Conservation (phyloP, 2,797 vertebrate genomes). For the Schizothorax lantsangensis region DNA sequence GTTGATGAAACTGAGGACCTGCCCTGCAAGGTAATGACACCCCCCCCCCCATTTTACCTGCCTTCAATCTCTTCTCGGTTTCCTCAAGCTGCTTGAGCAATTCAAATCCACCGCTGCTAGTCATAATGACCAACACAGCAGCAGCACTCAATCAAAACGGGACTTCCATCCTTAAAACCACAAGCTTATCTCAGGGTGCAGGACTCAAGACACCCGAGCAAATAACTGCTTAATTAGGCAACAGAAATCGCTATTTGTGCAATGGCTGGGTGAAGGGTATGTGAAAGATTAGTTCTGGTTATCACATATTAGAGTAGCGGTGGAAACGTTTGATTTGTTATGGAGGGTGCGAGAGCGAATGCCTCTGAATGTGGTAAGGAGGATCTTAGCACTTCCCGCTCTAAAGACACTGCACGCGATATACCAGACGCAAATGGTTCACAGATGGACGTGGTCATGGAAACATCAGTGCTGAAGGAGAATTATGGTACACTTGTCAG, state of each 20-base stretch:
- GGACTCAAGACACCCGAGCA: slow-evolving; percentile 18
- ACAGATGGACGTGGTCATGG: slow-evolving; percentile 35
- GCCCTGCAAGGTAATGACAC: slow-evolving; percentile 81
- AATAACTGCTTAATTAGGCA: slow-evolving; percentile 41
- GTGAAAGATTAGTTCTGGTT: slow-evolving; percentile 20
- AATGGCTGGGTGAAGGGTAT: neutral
- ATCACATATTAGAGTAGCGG: slow-evolving; percentile 26
- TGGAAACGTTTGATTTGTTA: slow-evolving; percentile 16
- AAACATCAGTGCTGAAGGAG: neutral
- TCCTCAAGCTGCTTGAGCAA: slow-evolving; percentile 80
- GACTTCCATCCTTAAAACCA: slow-evolving; percentile 38
- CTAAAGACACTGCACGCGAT: slow-evolving; percentile 24
- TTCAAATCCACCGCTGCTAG: slow-evolving; percentile 81
- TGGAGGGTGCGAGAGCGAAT: slow-evolving; percentile 22
- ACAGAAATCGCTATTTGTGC: slow-evolving; percentile 11
- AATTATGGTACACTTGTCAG: slow-evolving; percentile 30
- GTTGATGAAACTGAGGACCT: slow-evolving; percentile 88
- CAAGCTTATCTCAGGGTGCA: slow-evolving; percentile 32
- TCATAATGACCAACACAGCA: slow-evolving; percentile 26
- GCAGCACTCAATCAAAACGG: slow-evolving; percentile 37
- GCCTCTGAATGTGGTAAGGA: neutral
- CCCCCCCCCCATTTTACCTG: slow-evolving; percentile 73
- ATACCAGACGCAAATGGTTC: slow-evolving; percentile 40
- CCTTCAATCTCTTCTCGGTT: slow-evolving; percentile 76
- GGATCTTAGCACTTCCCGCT: slow-evolving; percentile 24